phyloP scores from a whole-genome alignment of 2,888 invertebrate species.

The Metopia argyrocephala region DNA sequence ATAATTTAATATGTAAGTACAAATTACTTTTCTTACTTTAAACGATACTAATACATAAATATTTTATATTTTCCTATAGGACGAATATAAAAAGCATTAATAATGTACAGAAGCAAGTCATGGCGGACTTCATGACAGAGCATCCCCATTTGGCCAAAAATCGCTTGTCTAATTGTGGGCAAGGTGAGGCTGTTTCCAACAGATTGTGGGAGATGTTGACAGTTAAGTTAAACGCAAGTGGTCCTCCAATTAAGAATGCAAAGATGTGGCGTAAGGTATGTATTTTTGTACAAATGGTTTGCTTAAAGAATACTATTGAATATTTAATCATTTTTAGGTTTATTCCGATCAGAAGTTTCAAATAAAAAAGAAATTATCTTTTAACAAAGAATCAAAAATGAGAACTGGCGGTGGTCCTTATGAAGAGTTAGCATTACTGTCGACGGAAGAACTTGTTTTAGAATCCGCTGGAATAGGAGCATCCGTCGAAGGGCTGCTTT shows the following conservation, averaged over 20 bases:
- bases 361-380: not conserved
- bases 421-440: not conserved
- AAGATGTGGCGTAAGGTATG: not conserved
- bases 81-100: too few relatives aligned
- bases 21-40: too few relatives aligned
- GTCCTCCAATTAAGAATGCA: not conserved
- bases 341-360: too few relatives aligned
- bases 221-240: not conserved
- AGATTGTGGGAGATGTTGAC: not conserved
- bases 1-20: too few relatives aligned
- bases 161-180: not conserved
- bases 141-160: not conserved
- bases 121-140: not conserved
- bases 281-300: not conserved
- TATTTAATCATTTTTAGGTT: too few relatives aligned
- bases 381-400: not conserved
- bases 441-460: not conserved
- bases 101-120: too few relatives aligned
- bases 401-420: slow-evolving; percentile 1
- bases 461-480: not conserved
- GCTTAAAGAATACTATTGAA: too few relatives aligned
- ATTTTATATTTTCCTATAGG: too few relatives aligned
- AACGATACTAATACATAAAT: too few relatives aligned
- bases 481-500: too few relatives aligned
- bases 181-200: not conserved